Conservation (phyloP, 53 echinoderm and acorn worm species). For the Luidia sarsii region DNA sequence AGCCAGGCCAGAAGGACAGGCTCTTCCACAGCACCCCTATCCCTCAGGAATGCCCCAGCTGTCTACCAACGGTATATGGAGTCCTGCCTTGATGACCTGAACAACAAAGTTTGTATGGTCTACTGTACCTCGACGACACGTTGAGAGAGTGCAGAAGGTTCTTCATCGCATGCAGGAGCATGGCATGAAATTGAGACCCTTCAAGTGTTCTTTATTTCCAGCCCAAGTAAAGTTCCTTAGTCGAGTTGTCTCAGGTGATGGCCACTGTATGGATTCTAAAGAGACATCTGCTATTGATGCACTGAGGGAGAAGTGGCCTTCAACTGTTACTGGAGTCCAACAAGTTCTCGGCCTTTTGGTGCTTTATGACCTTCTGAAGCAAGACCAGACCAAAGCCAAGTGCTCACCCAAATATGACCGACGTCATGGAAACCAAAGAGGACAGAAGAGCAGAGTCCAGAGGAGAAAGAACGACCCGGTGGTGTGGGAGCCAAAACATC, state of each 20-base stretch:
- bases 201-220: conserved; percentile 23
- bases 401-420: no score
- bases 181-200: conserved; percentile 23
- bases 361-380: conserved; percentile 52
- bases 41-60: no score
- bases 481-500: conserved; percentile 10
- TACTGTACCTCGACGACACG: conserved; percentile 36
- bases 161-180: no score
- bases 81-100: conserved; percentile 1
- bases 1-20: no score
- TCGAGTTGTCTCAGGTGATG: conserved; percentile 16
- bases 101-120: conserved; percentile 12
- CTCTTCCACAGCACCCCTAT: no score
- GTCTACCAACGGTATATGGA: conserved; percentile 50
- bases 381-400: no score
- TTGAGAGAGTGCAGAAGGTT: conserved; percentile 29
- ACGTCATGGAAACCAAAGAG: no score
- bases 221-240: conserved; percentile 36
- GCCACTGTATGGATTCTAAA: conserved; percentile 53
- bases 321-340: no score
- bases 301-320: no score
- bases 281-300: conserved; percentile 62
- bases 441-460: not conserved
- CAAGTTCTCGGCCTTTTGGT: no score
- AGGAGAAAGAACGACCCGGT: conserved; percentile 32